Evolutionary conservation across 2,113 vertebrate species (phyloP).

Genomic region (Cyprinodon tularosa): DNA sequence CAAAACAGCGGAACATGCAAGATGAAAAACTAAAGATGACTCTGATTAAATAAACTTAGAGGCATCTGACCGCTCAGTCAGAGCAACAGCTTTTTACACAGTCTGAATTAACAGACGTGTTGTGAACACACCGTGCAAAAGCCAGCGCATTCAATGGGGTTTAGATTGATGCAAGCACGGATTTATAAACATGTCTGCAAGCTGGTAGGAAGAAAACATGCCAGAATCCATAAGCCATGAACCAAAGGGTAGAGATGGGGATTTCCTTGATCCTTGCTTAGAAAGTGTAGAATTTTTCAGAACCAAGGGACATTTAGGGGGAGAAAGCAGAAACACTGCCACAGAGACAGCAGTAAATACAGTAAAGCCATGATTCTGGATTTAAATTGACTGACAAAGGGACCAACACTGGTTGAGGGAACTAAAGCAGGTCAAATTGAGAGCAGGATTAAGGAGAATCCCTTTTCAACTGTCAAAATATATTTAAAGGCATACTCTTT

Average conservation of each 20-base stretch:
- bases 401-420: background rate
- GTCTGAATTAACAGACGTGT: background rate
- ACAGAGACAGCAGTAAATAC: conserved; percentile 37
- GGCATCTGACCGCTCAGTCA: conserved; percentile 15
- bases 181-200: conserved; percentile 38
- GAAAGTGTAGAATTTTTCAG: conserved; percentile 41
- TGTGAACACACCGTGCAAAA: conserved; percentile 25
- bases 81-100: conserved; percentile 17
- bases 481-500: background rate
- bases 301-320: background rate
- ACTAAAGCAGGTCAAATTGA: conserved; percentile 14
- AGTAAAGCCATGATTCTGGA: conserved; percentile 8
- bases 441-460: background rate
- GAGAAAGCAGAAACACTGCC: conserved; percentile 9
- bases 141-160: conserved; percentile 22
- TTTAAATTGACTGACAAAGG: conserved; percentile 16
- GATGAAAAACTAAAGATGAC: background rate
- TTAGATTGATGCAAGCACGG: conserved; percentile 26
- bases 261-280: conserved; percentile 48
- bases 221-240: conserved; percentile 38
- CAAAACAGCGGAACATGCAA: conserved; percentile 12
- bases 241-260: conserved; percentile 36
- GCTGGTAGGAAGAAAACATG: conserved; percentile 14
- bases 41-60: conserved; percentile 15
- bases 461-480: background rate